Evolutionary conservation across 1,140 invertebrate species (phyloP), one percentile per base, ranked within the genome.

Genomic region (Mylabris phalerata): DNA sequence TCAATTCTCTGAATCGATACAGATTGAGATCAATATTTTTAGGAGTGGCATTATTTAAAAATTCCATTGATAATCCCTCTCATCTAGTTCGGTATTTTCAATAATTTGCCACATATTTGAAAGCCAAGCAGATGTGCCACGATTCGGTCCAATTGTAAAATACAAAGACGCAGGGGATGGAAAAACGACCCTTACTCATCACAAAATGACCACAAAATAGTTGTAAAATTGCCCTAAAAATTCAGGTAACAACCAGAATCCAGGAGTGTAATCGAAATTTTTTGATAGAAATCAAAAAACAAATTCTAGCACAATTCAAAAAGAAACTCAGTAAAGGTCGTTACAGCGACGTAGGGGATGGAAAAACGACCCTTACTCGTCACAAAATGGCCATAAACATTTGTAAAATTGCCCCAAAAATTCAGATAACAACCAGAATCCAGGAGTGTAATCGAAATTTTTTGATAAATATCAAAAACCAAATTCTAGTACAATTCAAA

Each of bases 171-270:
- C 2, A 2, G 4, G 4, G 4, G 32, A 32, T 5, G 41, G 11
- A 19, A 46, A 44, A 42, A 11, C 19, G 19, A 19, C 32, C 13
- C 42, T 26, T 46, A 45, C 44, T 32, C 32, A 32, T 32, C 32
- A 32, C 32, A 32, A 32, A 32, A 56, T 56, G 45, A 48, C 54
- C 54, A 48, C 54, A 48, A 56, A 56, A 56, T 56, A 56, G 48
- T 56, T 56, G 54, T 56, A 56, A 56, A 48, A 56, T 56, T 48
- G 40, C 51, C 39, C 42, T 1, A 32, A 32, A 32, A 41, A 46
- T 46, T 54, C 51, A 54, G 51, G 51, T 54, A 54, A 41, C 4
- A 38, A 24, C 25, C 2, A 42, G 40, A 50, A 27, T 9, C 41
- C 51, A 54, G 51, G 39, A 45, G 41, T 45, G 51, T 46, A 54